phyloP scores from a whole-genome alignment of 1,140 invertebrate genomes.

The Harlomillsia oculata region DNA sequence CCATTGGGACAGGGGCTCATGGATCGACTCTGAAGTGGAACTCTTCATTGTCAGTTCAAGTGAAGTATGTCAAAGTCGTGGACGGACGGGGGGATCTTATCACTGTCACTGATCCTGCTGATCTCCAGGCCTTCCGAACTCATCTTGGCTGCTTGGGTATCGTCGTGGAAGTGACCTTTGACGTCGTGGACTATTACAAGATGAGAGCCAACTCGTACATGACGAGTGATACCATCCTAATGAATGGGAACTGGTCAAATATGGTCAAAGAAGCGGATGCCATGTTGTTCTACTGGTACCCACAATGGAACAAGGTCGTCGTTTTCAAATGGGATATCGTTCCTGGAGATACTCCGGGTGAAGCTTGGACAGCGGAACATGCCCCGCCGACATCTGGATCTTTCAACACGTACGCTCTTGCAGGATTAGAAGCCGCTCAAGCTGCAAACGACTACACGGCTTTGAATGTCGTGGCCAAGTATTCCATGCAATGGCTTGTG shows the following conservation, averaged over 20 bases:
- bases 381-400: not conserved
- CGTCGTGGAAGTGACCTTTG: constrained; percentile 13
- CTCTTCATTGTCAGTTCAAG: constrained; percentile 13
- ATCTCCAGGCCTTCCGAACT: constrained; percentile 12
- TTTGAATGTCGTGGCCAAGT: not conserved
- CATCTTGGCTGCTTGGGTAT: constrained; percentile 21
- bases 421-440: not conserved
- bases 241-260: not conserved
- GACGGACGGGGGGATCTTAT: constrained; percentile 9
- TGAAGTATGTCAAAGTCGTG: constrained; percentile 3
- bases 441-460: not conserved
- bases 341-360: not conserved
- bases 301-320: not conserved
- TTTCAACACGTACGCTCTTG: not conserved
- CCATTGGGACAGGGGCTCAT: constrained; percentile 25
- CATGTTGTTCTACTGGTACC: constrained; percentile 5
- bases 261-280: not conserved
- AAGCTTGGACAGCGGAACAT: constrained; percentile 1
- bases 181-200: constrained; percentile 11
- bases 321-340: constrained; percentile 3
- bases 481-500: no score
- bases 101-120: not conserved
- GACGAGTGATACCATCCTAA: constrained; percentile 4
- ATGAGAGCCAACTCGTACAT: constrained; percentile 7
- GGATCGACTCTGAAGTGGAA: constrained; percentile 1